A percentile compares a stretch with the other conserved stretches of the same genome.
Conservation (phyloP, 2,888 invertebrate genomes). For the Brachyptera risi region DNA sequence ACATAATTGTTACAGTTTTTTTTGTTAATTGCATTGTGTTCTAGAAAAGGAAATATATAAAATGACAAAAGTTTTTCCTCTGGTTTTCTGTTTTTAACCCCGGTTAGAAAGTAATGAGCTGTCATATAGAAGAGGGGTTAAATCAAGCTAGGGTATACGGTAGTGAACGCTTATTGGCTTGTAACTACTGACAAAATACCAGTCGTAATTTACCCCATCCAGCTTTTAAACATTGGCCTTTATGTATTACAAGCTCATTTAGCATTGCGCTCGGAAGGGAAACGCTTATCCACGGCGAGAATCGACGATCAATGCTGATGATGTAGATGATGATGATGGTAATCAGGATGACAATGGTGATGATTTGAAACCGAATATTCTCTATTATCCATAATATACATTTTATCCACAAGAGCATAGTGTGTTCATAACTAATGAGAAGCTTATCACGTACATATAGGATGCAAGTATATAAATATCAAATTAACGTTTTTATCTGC, state of each 20-base stretch:
- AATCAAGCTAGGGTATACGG: not conserved
- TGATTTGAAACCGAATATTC: conserved; percentile 3
- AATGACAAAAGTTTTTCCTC: not conserved
- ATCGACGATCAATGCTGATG: not conserved
- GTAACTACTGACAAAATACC: conserved; percentile 11
- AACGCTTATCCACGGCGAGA: conserved; percentile 46
- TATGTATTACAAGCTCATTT: conserved; percentile 49
- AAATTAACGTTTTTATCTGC: conserved; percentile 9
- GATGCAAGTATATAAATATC: not conserved
- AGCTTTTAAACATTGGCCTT: not conserved
- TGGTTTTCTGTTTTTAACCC: not conserved
- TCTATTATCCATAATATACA: not conserved
- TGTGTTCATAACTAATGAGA: not conserved
- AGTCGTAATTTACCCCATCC: conserved; percentile 8
- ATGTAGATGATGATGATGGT: not conserved
- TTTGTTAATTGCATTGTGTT: conserved; percentile 14
- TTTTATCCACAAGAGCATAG: conserved; percentile 6
- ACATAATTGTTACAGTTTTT: conserved; percentile 14
- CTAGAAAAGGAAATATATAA: conserved; percentile 12
- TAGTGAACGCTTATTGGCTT: conserved; percentile 9
- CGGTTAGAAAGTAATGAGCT: conserved; percentile 1
- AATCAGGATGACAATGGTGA: conserved; percentile 4
- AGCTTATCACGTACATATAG: not conserved
- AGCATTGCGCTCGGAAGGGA: conserved; percentile 71
- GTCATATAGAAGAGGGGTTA: not conserved